These are phyloP conservation scores for Callosobruchus maculatus DNA, from an alignment of 2,888 invertebrate species.

Conservation along the genomic window DNA sequence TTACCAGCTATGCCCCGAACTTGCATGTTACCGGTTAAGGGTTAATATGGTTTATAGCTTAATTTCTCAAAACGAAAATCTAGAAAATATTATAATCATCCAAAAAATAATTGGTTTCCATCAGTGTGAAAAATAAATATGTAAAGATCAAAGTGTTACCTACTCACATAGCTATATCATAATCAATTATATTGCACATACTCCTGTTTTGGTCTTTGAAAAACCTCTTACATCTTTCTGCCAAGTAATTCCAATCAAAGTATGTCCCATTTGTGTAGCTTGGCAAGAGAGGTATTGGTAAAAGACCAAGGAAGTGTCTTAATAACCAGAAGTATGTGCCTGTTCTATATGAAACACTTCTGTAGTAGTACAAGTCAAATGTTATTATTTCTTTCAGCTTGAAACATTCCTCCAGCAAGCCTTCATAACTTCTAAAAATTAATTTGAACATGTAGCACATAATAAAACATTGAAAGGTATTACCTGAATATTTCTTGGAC, in stretches of 20 bases:
- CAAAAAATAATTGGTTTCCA: neutral
- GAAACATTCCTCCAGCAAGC: slow-evolving; percentile 18
- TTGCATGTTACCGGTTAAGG: too few species aligned
- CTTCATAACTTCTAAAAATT: slow-evolving; percentile 15
- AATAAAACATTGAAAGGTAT: neutral
- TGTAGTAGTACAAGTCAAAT: slow-evolving; percentile 12
- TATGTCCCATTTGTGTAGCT: slow-evolving; percentile 16
- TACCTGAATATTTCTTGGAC: slow-evolving; percentile 22
- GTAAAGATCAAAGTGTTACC: neutral
- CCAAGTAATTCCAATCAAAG: slow-evolving; percentile 25
- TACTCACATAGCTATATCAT: neutral
- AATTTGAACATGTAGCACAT: slow-evolving; percentile 1
- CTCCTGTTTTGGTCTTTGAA: slow-evolving; percentile 11
- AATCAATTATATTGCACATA: neutral
- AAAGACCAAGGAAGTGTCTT: slow-evolving; percentile 31
- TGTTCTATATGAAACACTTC: slow-evolving; percentile 11
- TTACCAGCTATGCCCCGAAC: too few species aligned
- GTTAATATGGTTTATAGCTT: too few species aligned
- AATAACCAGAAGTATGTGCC: slow-evolving; percentile 31
- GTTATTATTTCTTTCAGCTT: slow-evolving; percentile 27
- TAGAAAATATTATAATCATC: too few species aligned
- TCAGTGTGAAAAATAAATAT: neutral
- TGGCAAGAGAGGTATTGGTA: slow-evolving; percentile 31
- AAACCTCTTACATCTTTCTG: slow-evolving; percentile 20
- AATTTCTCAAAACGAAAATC: too few species aligned